Percentiles rank a stretch among this genome's conserved stretches.
Conservation (phyloP, 2,113 vertebrate species). For the Phoenicopterus ruber region DNA sequence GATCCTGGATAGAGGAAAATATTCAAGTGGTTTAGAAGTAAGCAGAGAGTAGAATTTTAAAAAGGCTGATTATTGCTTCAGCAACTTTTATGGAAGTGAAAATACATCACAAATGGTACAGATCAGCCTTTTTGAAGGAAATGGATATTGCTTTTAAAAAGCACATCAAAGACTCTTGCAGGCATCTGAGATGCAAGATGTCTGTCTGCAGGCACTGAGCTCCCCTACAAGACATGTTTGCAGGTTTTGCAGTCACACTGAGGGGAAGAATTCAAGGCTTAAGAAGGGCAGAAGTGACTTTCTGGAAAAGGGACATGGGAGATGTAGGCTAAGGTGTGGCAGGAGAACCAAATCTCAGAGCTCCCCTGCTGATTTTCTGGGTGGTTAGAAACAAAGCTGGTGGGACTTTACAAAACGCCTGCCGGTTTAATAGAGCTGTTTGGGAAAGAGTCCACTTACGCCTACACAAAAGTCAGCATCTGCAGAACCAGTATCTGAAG, state of each 20-base stretch:
- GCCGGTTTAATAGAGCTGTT: background rate
- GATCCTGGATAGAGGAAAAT: background rate
- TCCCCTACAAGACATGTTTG: background rate
- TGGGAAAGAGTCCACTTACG: background rate
- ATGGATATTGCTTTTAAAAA: conserved; percentile 27
- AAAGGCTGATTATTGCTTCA: conserved; percentile 34
- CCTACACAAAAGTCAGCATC: background rate
- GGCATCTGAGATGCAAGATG: background rate
- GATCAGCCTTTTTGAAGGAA: conserved; percentile 25
- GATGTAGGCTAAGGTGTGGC: background rate
- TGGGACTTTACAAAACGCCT: background rate
- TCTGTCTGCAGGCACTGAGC: background rate
- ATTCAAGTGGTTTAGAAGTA: conserved; percentile 13
- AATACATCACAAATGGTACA: conserved; percentile 10
- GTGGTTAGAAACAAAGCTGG: background rate
- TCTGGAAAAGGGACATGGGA: background rate
- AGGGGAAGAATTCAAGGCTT: background rate
- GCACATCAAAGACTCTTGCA: background rate
- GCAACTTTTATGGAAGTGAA: conserved; percentile 24
- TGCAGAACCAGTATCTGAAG: background rate
- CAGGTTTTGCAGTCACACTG: background rate
- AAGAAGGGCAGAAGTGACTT: background rate
- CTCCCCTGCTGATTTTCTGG: background rate
- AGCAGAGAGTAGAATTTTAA: conserved; percentile 31
- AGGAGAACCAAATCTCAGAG: background rate